Evolutionary conservation across 1,140 invertebrate species (phyloP).

Genomic region (Periplaneta americana): DNA sequence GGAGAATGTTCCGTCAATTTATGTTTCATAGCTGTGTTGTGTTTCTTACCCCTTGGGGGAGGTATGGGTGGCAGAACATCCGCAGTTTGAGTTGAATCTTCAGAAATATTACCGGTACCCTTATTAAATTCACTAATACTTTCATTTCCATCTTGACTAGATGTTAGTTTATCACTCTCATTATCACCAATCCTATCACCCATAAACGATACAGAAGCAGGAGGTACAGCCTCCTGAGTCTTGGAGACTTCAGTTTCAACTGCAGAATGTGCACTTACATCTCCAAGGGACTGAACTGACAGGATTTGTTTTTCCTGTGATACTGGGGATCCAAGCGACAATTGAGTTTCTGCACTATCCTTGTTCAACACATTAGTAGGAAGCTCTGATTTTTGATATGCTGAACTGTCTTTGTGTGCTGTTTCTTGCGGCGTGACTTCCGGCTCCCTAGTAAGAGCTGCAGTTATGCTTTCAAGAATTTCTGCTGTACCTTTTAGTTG

Average conservation of each 20-base stretch:
- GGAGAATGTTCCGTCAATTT: background rate
- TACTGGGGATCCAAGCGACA: background rate
- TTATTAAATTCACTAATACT: background rate
- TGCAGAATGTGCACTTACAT: too few species aligned
- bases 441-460: background rate
- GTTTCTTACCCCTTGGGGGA: conserved; percentile 9
- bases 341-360: background rate
- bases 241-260: too few species aligned
- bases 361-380: too few species aligned
- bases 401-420: background rate
- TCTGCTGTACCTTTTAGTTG: background rate
- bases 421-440: background rate
- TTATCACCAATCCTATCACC: too few species aligned
- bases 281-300: too few species aligned
- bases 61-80: conserved; percentile 5
- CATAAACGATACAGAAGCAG: too few species aligned
- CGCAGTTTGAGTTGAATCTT: background rate
- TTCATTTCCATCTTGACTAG: background rate
- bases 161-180: too few species aligned
- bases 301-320: too few species aligned
- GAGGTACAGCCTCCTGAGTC: too few species aligned
- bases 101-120: background rate
- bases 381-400: background rate
- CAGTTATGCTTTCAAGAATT: background rate
- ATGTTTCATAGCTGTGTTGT: background rate